A percentile compares a stretch with the other conserved stretches of the same genome.
These are phyloP conservation scores for Agrilus biguttatus DNA, from an alignment of 2,888 invertebrate species.

Conservation along the genomic window DNA sequence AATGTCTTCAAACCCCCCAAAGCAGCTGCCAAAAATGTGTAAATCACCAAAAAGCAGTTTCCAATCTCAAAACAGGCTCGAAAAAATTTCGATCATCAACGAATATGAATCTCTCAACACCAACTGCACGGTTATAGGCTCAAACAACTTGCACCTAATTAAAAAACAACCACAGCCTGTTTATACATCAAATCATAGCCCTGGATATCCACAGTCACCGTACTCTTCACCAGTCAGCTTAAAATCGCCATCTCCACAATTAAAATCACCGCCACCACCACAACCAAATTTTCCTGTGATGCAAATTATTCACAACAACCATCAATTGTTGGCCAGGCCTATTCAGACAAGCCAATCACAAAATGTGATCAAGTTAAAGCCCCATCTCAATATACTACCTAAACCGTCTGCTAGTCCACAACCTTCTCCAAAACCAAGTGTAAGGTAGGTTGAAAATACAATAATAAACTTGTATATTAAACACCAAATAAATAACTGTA, in stretches of 20 bases:
- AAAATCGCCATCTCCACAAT: conserved; percentile 27
- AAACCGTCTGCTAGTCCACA: conserved; percentile 30
- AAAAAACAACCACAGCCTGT: conserved; percentile 27
- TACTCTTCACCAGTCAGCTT: conserved; percentile 30
- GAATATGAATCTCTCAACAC: conserved; percentile 31
- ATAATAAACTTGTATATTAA: conserved; percentile 1
- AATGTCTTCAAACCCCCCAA: conserved; percentile 30
- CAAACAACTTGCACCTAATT: conserved; percentile 30
- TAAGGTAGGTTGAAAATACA: conserved; percentile 19
- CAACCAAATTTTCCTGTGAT: conserved; percentile 28
- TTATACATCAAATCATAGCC: conserved; percentile 20
- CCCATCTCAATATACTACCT: conserved; percentile 31
- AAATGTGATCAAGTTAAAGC: conserved; percentile 31
- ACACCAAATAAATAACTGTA: no score
- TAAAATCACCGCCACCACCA: conserved; percentile 28
- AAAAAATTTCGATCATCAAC: conserved; percentile 20
- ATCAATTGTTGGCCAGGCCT: conserved; percentile 23
- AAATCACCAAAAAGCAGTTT: conserved; percentile 28
- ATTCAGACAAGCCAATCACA: conserved; percentile 23
- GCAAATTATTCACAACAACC: conserved; percentile 30
- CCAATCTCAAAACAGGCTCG: conserved; percentile 9
- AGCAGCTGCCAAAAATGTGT: conserved; percentile 30
- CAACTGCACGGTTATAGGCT: conserved; percentile 32
- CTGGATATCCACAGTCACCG: conserved; percentile 26
- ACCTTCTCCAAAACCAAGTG: conserved; percentile 29